A percentile compares a stretch with the other conserved stretches of the same genome.
These are phyloP conservation scores for Dasypus novemcinctus DNA, from an alignment of 2,113 vertebrate species.

Conservation along the genomic window DNA sequence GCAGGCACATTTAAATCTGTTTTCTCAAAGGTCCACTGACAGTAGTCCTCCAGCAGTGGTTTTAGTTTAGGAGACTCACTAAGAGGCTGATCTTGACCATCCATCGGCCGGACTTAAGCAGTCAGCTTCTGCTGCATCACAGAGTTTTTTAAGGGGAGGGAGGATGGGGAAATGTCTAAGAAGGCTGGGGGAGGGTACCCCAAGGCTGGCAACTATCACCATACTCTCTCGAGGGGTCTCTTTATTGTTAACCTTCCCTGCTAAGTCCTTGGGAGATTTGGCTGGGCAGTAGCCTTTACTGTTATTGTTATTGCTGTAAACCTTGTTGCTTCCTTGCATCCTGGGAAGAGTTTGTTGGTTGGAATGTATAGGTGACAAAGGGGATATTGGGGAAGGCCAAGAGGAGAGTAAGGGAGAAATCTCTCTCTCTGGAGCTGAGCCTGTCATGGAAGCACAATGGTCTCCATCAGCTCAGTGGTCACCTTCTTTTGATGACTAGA, in stretches of 20 bases:
- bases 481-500: conserved; percentile 69
- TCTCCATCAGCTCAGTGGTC: conserved; percentile 76
- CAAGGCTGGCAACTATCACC: conserved; percentile 69
- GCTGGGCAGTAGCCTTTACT: conserved; percentile 75
- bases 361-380: conserved; percentile 88
- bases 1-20: conserved; percentile 82
- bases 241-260: conserved; percentile 70
- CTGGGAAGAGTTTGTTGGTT: conserved; percentile 83
- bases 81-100: conserved; percentile 92
- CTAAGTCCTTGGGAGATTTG: conserved; percentile 73
- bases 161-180: conserved; percentile 88
- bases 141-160: conserved; percentile 88
- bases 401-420: conserved; percentile 81
- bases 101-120: conserved; percentile 96
- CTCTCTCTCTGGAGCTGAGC: conserved; percentile 58
- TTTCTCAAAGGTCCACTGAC: conserved; percentile 82
- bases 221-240: conserved; percentile 77
- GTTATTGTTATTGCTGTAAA: conserved; percentile 54
- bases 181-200: conserved; percentile 80
- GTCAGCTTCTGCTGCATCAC: conserved; percentile 94
- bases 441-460: background rate
- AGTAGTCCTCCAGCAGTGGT: conserved; percentile 84
- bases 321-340: conserved; percentile 48
- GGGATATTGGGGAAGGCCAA: conserved; percentile 83
- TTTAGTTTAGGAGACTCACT: conserved; percentile 92